These are phyloP conservation scores for Augochlora pura DNA, from an alignment of 1,140 invertebrate species.

Conservation along the genomic window DNA sequence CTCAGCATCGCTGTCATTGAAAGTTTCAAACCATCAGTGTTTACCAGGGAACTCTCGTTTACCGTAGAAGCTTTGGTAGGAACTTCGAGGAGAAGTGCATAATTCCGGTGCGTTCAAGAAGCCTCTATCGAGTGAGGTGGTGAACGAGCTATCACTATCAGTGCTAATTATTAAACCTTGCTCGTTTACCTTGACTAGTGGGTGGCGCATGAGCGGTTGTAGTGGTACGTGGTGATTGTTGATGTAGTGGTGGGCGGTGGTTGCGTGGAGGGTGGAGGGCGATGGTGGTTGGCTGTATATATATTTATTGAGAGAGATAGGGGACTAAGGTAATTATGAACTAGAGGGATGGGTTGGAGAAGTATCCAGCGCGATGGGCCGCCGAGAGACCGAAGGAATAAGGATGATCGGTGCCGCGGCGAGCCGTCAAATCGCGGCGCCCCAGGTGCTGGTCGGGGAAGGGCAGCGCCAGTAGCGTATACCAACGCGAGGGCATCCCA, in stretches of 20 bases:
- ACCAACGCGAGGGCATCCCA: constrained; percentile 89
- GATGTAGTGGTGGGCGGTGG: constrained; percentile 69
- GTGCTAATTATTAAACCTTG: constrained; percentile 63
- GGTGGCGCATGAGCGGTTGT: constrained; percentile 73
- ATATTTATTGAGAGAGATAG: not conserved
- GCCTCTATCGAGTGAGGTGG: constrained; percentile 9
- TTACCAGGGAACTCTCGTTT: too few relatives aligned
- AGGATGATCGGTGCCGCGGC: constrained; percentile 84
- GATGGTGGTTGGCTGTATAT: constrained; percentile 63
- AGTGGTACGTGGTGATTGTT: constrained; percentile 69
- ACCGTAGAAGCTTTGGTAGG: not conserved
- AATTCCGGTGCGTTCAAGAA: constrained; percentile 31
- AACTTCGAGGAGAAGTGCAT: constrained; percentile 11
- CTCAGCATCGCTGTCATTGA: too few relatives aligned
- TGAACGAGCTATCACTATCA: constrained; percentile 58
- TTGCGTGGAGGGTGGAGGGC: constrained; percentile 66
- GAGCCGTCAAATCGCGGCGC: constrained; percentile 87
- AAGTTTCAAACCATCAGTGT: too few relatives aligned
- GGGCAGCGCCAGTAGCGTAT: constrained; percentile 92
- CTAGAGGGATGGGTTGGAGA: constrained; percentile 85
- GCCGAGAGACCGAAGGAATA: constrained; percentile 78
- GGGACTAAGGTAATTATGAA: not conserved
- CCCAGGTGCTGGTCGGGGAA: constrained; percentile 95
- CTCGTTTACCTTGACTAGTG: constrained; percentile 78
- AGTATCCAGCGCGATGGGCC: constrained; percentile 89